These are phyloP conservation scores for Dreissena rostriformis DNA, from an alignment of 1,140 invertebrate genomes.

Conservation along the genomic window DNA sequence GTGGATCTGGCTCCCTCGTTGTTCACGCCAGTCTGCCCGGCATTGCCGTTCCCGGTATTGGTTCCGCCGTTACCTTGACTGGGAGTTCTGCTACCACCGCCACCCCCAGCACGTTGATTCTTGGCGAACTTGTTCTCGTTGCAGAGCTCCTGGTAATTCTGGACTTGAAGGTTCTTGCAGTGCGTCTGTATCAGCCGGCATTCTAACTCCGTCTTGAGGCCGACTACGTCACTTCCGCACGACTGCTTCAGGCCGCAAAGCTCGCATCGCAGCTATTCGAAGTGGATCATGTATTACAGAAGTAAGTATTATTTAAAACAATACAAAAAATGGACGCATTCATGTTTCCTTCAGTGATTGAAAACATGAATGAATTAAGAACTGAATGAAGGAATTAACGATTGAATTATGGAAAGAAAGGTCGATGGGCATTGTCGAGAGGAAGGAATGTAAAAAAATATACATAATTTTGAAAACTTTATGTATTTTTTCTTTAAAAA, in stretches of 20 bases:
- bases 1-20: no score
- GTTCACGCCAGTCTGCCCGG: no score
- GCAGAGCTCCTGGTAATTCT: background rate
- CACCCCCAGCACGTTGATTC: background rate
- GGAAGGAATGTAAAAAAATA: no score
- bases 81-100: background rate
- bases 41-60: no score
- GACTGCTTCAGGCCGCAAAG: background rate
- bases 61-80: background rate
- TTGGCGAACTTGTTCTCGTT: background rate
- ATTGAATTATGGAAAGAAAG: no score
- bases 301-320: background rate
- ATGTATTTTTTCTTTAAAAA: no score
- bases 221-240: constrained; percentile 1
- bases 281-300: background rate
- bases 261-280: constrained; percentile 10
- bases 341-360: background rate
- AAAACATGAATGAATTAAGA: no score
- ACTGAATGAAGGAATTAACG: no score
- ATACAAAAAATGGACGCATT: background rate
- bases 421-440: no score
- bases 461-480: no score
- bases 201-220: constrained; percentile 4
- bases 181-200: constrained; percentile 4
- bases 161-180: constrained; percentile 8